phyloP scores from a whole-genome alignment of 2,797 vertebrate genomes.

The Chelonia mydas region DNA sequence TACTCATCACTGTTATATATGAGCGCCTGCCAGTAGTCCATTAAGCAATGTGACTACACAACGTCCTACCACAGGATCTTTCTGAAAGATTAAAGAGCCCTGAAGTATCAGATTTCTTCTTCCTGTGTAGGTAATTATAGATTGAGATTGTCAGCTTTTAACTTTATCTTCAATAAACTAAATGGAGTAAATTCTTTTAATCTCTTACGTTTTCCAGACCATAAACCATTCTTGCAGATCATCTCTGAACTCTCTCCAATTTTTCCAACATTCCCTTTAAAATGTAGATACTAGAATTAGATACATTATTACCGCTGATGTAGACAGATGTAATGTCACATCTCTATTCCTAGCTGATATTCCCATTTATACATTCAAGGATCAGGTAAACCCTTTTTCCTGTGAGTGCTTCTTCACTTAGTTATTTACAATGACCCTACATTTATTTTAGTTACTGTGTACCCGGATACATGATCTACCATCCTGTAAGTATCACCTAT shows the following conservation, averaged over 20 bases:
- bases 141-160: neutral
- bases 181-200: neutral
- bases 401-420: neutral
- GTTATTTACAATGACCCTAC: neutral
- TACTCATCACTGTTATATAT: too few species aligned
- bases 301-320: neutral
- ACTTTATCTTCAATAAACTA: neutral
- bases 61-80: too few species aligned
- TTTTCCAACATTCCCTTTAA: conserved; percentile 30
- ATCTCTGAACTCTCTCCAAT: neutral
- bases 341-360: neutral
- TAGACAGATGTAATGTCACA: neutral
- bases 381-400: neutral
- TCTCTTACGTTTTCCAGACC: neutral
- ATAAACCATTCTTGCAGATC: neutral
- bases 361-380: neutral
- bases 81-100: neutral
- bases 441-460: neutral
- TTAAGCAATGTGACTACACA: too few species aligned
- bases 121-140: neutral
- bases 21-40: too few species aligned
- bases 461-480: neutral
- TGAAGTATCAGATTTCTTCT: conserved; percentile 3
- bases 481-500: neutral
- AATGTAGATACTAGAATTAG: neutral